Conservation (phyloP, 2,888 invertebrate genomes). For the Hirtodrosophila duncani region DNA sequence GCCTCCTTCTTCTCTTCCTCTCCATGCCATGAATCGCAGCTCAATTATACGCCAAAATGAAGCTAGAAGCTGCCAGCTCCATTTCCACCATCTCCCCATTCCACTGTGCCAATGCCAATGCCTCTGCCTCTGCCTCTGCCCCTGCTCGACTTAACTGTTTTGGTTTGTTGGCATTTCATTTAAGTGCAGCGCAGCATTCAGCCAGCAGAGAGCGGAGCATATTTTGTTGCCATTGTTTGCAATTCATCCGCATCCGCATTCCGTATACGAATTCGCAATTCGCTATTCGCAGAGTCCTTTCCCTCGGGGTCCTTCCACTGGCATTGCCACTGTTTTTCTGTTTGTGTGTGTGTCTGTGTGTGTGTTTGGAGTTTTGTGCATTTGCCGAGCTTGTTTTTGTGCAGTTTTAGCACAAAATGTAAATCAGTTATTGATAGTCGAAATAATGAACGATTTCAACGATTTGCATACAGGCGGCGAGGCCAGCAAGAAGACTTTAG, state of each 20-base stretch:
- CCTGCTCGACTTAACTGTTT: slow-evolving; percentile 50
- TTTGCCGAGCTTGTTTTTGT: slow-evolving; percentile 29
- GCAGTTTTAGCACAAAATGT: slow-evolving; percentile 58
- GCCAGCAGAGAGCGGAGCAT: slow-evolving; percentile 41
- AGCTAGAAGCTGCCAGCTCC: slow-evolving; percentile 46
- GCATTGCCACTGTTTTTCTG: too few relatives aligned
- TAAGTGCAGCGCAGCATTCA: slow-evolving; percentile 52
- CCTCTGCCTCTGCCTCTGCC: background rate
- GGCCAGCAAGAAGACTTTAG: too few relatives aligned
- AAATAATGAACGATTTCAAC: slow-evolving; percentile 63
- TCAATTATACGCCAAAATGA: slow-evolving; percentile 71
- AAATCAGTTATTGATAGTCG: slow-evolving; percentile 68
- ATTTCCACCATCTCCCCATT: background rate
- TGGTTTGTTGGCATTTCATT: slow-evolving; percentile 66
- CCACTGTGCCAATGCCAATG: background rate
- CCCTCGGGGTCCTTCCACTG: background rate
- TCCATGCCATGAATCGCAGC: slow-evolving; percentile 23
- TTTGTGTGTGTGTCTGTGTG: background rate
- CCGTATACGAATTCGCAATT: slow-evolving; percentile 3
- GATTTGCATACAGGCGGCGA: slow-evolving; percentile 17
- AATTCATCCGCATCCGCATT: slow-evolving; percentile 34
- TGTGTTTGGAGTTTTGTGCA: background rate
- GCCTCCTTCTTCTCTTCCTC: background rate
- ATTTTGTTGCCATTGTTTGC: slow-evolving; percentile 67
- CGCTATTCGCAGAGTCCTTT: background rate